phyloP scores from a whole-genome alignment of 2,888 invertebrate species.

The Pollenia amentaria region DNA sequence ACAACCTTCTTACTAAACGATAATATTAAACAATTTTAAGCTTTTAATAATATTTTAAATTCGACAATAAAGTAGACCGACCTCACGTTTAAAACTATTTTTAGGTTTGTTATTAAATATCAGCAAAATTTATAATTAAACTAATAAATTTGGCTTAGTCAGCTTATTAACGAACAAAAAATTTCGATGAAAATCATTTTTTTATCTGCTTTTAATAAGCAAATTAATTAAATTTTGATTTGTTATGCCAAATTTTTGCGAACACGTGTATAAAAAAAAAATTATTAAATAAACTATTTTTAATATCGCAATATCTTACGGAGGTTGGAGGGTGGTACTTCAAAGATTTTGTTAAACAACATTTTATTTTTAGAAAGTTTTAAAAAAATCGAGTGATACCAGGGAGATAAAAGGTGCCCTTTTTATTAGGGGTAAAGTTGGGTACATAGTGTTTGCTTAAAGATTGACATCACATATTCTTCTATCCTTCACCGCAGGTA shows the following conservation, averaged over 20 bases:
- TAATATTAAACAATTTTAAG: not conserved
- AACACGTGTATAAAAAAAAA: not conserved
- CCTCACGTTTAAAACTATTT: slow-evolving; percentile 29
- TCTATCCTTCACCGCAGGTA: too few species aligned
- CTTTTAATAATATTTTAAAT: not conserved
- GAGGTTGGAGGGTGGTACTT: too few species aligned
- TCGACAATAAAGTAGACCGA: not conserved
- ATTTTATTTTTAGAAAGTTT: too few species aligned
- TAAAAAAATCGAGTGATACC: too few species aligned
- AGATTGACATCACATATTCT: too few species aligned
- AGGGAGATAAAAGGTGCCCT: too few species aligned
- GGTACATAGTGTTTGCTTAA: too few species aligned
- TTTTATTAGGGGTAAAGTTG: too few species aligned
- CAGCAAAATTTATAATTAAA: not conserved
- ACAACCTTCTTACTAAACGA: not conserved
- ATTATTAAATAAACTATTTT: not conserved
- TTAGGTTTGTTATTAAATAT: slow-evolving; percentile 11
- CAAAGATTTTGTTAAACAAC: too few species aligned
- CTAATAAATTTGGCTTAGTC: slow-evolving; percentile 9
- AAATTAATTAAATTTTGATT: not conserved
- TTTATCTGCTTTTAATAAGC: not conserved
- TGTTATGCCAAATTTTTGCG: not conserved
- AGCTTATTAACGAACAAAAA: not conserved
- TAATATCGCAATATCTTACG: too few species aligned
- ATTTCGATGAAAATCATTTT: not conserved